Conservation (phyloP, 1,140 invertebrate species). For the Anoplophora glabripennis region DNA sequence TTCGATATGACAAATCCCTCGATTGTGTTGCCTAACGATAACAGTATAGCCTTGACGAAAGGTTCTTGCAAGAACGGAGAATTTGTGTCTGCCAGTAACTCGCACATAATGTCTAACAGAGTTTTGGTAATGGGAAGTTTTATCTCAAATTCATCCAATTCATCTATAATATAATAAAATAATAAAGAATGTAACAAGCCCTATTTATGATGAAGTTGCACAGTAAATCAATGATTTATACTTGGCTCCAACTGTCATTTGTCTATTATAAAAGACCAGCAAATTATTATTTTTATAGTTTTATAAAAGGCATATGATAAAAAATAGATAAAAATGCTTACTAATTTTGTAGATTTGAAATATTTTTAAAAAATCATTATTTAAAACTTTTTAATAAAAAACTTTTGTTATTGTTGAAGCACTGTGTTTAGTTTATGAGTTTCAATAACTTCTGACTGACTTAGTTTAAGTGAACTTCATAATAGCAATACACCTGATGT, state of each 20-base stretch:
- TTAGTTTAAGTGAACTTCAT: too few relatives aligned
- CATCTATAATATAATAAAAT: slow-evolving; percentile 35
- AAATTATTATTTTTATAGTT: too few relatives aligned
- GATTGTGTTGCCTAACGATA: slow-evolving; percentile 33
- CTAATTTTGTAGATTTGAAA: background rate
- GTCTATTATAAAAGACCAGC: too few relatives aligned
- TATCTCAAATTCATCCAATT: slow-evolving; percentile 45
- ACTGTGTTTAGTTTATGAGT: too few relatives aligned
- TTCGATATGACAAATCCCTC: slow-evolving; percentile 33
- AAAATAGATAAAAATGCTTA: too few relatives aligned
- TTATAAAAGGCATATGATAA: too few relatives aligned
- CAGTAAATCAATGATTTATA: too few relatives aligned
- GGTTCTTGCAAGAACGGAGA: slow-evolving; percentile 41
- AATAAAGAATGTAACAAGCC: background rate
- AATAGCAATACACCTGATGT: too few relatives aligned
- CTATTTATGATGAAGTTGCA: too few relatives aligned
- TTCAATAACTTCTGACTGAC: too few relatives aligned
- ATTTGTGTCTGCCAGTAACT: slow-evolving; percentile 40
- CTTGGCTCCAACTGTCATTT: too few relatives aligned
- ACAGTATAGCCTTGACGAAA: slow-evolving; percentile 40
- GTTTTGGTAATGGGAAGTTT: slow-evolving; percentile 43
- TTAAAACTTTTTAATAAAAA: background rate
- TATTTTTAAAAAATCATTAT: background rate
- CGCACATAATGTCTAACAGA: slow-evolving; percentile 41
- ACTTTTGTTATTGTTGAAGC: too few relatives aligned